These are phyloP conservation scores for Melanocharis versteri DNA, from an alignment of 2,113 vertebrate genomes.

Conservation along the genomic window DNA sequence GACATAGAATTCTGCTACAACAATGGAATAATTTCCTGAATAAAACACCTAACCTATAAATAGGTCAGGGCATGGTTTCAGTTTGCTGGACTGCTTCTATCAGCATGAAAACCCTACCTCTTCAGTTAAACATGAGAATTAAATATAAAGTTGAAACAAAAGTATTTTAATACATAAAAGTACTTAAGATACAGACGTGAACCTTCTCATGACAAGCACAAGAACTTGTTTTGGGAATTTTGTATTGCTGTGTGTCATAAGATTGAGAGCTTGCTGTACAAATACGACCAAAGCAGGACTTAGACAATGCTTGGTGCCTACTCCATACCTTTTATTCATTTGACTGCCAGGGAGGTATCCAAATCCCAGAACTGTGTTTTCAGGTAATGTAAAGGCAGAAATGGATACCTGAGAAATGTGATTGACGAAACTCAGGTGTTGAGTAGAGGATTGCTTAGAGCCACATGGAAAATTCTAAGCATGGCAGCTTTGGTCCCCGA, in stretches of 20 bases:
- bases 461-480: not conserved
- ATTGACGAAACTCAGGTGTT: not conserved
- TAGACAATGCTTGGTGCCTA: not conserved
- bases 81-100: not conserved
- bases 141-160: not conserved
- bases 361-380: not conserved
- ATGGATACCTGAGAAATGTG: not conserved
- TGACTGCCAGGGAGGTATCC: not conserved
- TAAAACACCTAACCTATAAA: not conserved
- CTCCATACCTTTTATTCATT: not conserved
- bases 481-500: not conserved
- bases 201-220: not conserved
- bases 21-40: not conserved
- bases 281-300: not conserved
- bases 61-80: not conserved
- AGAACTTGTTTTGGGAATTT: not conserved
- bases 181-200: not conserved
- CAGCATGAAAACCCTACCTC: not conserved
- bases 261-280: not conserved
- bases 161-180: not conserved
- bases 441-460: not conserved
- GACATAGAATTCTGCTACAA: not conserved
- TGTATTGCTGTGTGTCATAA: accelerated
- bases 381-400: not conserved
- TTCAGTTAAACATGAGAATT: not conserved